Conservation (phyloP, 2,888 invertebrate genomes). For the Embidobia sp. region DNA sequence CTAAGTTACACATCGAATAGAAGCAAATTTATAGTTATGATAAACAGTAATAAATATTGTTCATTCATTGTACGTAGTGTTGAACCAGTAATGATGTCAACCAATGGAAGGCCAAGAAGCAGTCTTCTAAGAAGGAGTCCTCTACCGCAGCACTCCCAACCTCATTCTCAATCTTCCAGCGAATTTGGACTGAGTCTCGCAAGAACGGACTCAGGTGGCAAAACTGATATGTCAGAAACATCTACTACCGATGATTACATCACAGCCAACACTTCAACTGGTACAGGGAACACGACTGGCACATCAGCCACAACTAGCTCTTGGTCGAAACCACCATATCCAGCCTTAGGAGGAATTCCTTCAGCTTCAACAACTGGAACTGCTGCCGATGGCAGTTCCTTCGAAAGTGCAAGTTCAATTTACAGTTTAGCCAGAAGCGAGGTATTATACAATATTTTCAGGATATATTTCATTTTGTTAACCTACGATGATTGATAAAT, state of each 20-base stretch:
- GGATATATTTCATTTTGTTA: too few relatives aligned
- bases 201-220: constrained; percentile 88
- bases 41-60: too few relatives aligned
- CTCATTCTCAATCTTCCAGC: constrained; percentile 79
- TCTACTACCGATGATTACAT: constrained; percentile 94
- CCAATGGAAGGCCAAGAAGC: constrained; percentile 74
- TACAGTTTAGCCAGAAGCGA: constrained; percentile 90
- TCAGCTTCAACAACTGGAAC: constrained; percentile 78
- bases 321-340: constrained; percentile 82
- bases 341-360: constrained; percentile 75
- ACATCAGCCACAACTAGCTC: constrained; percentile 80
- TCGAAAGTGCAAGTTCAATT: constrained; percentile 92
- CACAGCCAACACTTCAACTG: constrained; percentile 87
- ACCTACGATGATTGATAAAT: too few relatives aligned
- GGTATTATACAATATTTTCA: constrained; percentile 72
- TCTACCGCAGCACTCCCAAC: constrained; percentile 74
- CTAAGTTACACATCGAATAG: too few relatives aligned
- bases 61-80: too few relatives aligned
- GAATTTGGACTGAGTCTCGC: constrained; percentile 83
- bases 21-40: too few relatives aligned
- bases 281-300: constrained; percentile 82
- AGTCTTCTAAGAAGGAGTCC: constrained; percentile 77
- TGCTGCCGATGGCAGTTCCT: constrained; percentile 89
- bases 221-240: constrained; percentile 92
- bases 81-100: constrained; percentile 71